phyloP scores from a whole-genome alignment of 2,888 invertebrate species.

The Leptarthrus brevirostris region DNA sequence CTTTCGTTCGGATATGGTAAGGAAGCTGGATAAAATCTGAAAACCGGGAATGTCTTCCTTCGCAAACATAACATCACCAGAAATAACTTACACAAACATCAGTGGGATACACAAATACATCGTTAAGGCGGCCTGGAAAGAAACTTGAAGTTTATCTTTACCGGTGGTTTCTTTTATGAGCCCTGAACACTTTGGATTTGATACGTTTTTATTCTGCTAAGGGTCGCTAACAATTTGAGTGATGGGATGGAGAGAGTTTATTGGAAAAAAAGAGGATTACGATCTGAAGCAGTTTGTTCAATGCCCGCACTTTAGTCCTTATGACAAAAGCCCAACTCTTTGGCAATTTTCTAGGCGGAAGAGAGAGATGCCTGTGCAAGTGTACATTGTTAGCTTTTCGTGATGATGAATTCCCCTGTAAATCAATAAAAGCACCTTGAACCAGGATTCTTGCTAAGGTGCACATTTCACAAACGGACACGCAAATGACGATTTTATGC shows the following conservation, averaged over 20 bases:
- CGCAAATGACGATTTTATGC: too few relatives aligned
- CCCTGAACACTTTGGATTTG: constrained; percentile 40
- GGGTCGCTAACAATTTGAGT: constrained; percentile 34
- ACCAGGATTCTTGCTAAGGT: neutral
- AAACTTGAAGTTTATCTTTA: constrained; percentile 22
- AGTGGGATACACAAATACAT: constrained; percentile 37
- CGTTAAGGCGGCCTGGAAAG: constrained; percentile 24
- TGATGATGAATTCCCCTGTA: constrained; percentile 28
- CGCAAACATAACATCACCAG: constrained; percentile 38
- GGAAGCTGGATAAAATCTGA: constrained; percentile 19
- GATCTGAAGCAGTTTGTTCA: neutral
- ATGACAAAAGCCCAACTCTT: neutral
- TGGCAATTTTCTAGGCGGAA: constrained; percentile 45
- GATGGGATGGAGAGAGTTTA: constrained; percentile 29
- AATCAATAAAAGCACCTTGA: constrained; percentile 17
- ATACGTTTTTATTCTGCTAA: constrained; percentile 30
- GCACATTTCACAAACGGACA: too few relatives aligned
- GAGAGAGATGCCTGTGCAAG: constrained; percentile 1
- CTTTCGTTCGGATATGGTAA: constrained; percentile 8
- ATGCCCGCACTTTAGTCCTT: neutral
- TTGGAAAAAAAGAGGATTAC: constrained; percentile 34
- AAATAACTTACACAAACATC: constrained; percentile 44
- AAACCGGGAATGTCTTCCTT: constrained; percentile 27
- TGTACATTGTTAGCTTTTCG: constrained; percentile 14
- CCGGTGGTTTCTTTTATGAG: constrained; percentile 44